Conservation (phyloP, 2,113 vertebrate species). For the Hystrix cristata region DNA sequence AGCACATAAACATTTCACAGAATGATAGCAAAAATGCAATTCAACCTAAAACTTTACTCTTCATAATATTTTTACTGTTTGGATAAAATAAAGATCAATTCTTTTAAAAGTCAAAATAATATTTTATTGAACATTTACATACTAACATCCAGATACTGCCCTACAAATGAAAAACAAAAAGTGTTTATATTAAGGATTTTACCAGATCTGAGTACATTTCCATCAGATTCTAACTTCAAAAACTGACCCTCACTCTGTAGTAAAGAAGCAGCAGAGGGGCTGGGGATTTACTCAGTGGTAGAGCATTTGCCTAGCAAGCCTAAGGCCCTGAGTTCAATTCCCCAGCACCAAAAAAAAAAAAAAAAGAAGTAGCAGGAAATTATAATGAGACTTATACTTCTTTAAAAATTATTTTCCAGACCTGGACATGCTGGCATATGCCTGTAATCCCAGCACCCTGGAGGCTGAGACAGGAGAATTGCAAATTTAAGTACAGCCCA, state of each 20-base stretch:
- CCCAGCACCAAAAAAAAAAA: too few relatives aligned
- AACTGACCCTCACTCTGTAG: background rate
- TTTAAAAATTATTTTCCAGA: background rate
- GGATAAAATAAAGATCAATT: conserved; percentile 67
- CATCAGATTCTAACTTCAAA: conserved; percentile 54
- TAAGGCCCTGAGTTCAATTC: too few relatives aligned
- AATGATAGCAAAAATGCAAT: conserved; percentile 15
- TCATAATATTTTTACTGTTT: conserved; percentile 59
- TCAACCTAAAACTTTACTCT: background rate
- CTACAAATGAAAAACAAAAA: background rate
- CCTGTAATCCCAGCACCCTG: background rate
- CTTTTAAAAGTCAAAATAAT: conserved; percentile 73
- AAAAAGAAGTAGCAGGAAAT: background rate
- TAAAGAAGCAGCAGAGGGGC: background rate
- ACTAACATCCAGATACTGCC: conserved; percentile 49
- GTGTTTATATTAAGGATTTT: conserved; percentile 32
- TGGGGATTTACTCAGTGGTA: too few relatives aligned
- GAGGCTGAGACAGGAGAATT: background rate
- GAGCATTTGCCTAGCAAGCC: too few relatives aligned
- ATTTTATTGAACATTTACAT: conserved; percentile 58
- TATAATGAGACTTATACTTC: background rate
- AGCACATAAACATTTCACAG: conserved; percentile 40
- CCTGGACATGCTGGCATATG: background rate
- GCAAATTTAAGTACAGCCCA: background rate
- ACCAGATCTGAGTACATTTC: conserved; percentile 53